A percentile compares a stretch with the other conserved stretches of the same genome.
Evolutionary conservation across 2,888 invertebrate species (phyloP).

Genomic region (Sarcophaga subvicina): DNA sequence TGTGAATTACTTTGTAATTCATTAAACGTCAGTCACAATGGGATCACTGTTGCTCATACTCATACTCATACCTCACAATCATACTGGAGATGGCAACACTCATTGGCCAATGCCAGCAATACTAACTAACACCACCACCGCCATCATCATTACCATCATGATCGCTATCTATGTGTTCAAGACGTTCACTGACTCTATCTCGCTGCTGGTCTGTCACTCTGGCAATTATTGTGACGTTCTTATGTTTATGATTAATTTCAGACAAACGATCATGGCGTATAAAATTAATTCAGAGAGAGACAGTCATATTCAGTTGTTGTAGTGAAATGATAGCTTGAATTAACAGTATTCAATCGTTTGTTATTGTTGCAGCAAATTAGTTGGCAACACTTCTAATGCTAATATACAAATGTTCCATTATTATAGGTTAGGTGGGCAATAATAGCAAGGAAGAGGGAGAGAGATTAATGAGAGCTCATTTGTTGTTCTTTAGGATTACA

Average conservation of each 20-base stretch:
- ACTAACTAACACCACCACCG: not conserved
- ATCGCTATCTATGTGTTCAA: not conserved
- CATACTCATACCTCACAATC: no score
- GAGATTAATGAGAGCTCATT: no score
- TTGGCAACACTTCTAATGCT: no score
- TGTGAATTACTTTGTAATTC: not conserved
- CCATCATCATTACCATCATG: constrained; percentile 1
- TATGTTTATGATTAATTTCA: constrained; percentile 39
- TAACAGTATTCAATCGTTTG: no score
- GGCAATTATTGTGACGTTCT: constrained; percentile 27
- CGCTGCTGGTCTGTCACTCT: constrained; percentile 21
- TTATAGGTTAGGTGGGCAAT: no score
- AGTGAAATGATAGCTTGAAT: not conserved
- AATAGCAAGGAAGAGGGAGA: no score
- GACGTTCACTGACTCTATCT: not conserved
- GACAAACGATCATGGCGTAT: constrained; percentile 27
- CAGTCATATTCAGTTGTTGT: not conserved
- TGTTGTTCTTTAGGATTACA: no score
- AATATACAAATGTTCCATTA: no score
- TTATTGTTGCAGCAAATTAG: no score
- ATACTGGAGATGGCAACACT: no score
- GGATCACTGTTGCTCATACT: not conserved
- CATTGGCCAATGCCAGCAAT: constrained; percentile 6
- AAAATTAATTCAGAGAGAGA: not conserved
- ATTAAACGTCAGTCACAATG: constrained; percentile 19